Evolutionary conservation across 2,113 vertebrate genomes (phyloP), one percentile per base, ranked within the genome.

Genomic region (Blennius ocellaris): DNA sequence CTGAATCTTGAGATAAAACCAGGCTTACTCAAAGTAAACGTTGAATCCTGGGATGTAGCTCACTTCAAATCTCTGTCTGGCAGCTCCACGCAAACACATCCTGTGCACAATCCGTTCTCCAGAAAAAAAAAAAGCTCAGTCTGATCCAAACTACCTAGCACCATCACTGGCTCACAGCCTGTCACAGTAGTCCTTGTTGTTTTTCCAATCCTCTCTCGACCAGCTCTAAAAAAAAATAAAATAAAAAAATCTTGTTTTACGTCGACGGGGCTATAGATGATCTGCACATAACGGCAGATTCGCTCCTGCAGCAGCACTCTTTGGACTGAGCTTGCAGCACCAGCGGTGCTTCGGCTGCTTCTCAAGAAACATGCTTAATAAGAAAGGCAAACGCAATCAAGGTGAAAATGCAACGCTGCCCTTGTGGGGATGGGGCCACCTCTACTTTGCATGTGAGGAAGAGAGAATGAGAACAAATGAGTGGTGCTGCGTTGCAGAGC

Each of bases 401-500:
- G 86, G 83, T 83, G 78, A 86, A 91, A 90, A 86, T 65, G 87
- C 63, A 82, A 78, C 37, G 49, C 71, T 60, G 81, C 53, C 87
- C 78, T 52, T 56, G 6, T 56, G 80, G 84, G 86, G 73, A 66
- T 59, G 55, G 67, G 70, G 85, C 83, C 82, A 82, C 86, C 78
- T 90, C 83, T 71, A 66, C 82, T 82, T 78, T 73, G 37, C 41
- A 36, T 81, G 73, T 76, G 81, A 91, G 63, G 62, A 70, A 87
- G 68, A 90, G 69, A 81, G 83, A 88, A 89, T 79, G 81, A 91
- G 83, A 91, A 93, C 82, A 86, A 89, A 86, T 78, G 81, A 84
- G 69, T 69, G 58, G 72, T 15, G 39, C 52, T 8, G 50, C 37
- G 48, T 55, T 37, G 73, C 68, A 78, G 58, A 76, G 56, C 56